Conservation (phyloP, 2,113 vertebrate genomes). For the Prionailurus bengalensis region DNA sequence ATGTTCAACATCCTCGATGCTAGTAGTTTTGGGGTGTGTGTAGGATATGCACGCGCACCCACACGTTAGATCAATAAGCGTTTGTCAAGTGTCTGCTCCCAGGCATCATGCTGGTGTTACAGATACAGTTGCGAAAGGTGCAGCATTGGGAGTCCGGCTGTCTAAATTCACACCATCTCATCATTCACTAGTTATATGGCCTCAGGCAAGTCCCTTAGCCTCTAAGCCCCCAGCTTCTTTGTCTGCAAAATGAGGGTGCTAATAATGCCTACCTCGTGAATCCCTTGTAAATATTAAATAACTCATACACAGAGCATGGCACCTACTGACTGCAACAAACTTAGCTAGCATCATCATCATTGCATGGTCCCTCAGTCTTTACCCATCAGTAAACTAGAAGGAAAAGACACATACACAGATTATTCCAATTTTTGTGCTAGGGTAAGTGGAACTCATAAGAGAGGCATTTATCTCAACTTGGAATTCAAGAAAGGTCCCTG, state of each 20-base stretch:
- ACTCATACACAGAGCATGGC: not conserved
- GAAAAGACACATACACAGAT: not conserved
- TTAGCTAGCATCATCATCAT: not conserved
- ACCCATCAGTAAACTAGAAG: not conserved
- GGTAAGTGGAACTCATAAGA: not conserved
- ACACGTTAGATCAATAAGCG: not conserved
- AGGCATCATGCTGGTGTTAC: not conserved
- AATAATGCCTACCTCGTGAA: not conserved
- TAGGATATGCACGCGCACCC: not conserved
- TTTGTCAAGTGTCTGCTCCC: not conserved
- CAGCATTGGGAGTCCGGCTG: not conserved
- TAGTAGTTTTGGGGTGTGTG: not conserved
- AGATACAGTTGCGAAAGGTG: not conserved
- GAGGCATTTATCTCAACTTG: not conserved
- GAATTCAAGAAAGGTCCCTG: not conserved
- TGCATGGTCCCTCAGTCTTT: not conserved
- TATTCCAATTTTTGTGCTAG: not conserved
- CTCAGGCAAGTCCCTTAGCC: not conserved
- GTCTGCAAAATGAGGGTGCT: not conserved
- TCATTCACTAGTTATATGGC: not conserved
- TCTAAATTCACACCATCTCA: not conserved
- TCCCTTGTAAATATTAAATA: not conserved
- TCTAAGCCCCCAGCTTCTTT: not conserved
- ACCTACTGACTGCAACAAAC: not conserved
- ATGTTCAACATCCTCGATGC: not conserved